Conservation (phyloP, 2,888 invertebrate species). For the Gortyna flavago region DNA sequence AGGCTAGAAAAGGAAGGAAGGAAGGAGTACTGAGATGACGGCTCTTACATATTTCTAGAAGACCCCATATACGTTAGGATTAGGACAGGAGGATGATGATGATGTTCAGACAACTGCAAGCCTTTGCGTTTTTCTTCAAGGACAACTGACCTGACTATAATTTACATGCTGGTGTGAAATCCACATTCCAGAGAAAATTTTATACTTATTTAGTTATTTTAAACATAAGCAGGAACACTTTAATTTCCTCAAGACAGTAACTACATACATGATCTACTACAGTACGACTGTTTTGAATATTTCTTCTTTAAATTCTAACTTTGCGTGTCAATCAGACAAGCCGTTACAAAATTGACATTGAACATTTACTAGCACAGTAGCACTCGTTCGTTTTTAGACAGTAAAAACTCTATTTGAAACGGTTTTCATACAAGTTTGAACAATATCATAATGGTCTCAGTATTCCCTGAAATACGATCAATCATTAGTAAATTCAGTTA, state of each 20-base stretch:
- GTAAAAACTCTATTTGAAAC: slow-evolving; percentile 13
- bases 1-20: background rate
- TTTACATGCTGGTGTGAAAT: background rate
- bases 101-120: background rate
- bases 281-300: slow-evolving; percentile 10
- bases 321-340: slow-evolving; percentile 32
- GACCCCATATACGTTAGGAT: background rate
- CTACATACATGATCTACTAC: background rate
- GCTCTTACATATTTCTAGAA: background rate
- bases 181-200: background rate
- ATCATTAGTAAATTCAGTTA: slow-evolving; percentile 20
- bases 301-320: slow-evolving; percentile 7
- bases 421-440: slow-evolving; percentile 12
- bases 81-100: background rate
- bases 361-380: slow-evolving; percentile 20
- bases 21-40: background rate
- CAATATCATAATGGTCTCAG: slow-evolving; percentile 16
- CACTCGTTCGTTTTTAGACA: slow-evolving; percentile 11
- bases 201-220: background rate
- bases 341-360: slow-evolving; percentile 38
- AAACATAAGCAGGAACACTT: background rate
- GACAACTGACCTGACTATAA: background rate
- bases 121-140: background rate
- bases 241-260: background rate
- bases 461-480: slow-evolving; percentile 17